Percentiles rank a stretch among this genome's conserved stretches.
Conservation (phyloP, 2,888 invertebrate species). For the Orthosia gracilis region DNA sequence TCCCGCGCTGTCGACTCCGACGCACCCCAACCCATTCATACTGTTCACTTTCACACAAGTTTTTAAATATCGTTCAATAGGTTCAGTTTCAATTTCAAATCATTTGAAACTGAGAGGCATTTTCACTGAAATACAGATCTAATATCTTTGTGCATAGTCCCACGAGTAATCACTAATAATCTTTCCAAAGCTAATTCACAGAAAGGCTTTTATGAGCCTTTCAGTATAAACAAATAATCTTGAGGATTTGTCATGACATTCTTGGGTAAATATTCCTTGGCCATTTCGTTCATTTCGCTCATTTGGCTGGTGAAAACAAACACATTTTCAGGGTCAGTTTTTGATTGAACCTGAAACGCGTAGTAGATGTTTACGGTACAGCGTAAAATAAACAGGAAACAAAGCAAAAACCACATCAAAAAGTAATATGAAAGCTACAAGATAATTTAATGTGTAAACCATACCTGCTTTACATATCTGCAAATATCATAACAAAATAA, state of each 20-base stretch:
- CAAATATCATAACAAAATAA: constrained; percentile 89
- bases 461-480: constrained; percentile 71
- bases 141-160: neutral
- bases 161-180: neutral
- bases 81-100: constrained; percentile 18
- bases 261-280: too few relatives aligned
- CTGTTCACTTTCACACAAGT: constrained; percentile 28
- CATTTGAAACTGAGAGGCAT: neutral
- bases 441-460: constrained; percentile 70
- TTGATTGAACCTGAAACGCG: neutral
- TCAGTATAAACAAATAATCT: neutral
- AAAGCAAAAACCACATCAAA: constrained; percentile 24
- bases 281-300: neutral
- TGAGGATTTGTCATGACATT: neutral
- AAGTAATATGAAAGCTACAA: constrained; percentile 49
- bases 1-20: constrained; percentile 49
- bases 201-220: neutral
- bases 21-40: constrained; percentile 56
- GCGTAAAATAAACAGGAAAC: constrained; percentile 19
- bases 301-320: neutral
- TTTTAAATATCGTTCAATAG: constrained; percentile 19
- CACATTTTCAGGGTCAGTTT: neutral
- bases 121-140: constrained; percentile 4
- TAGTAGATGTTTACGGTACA: too few relatives aligned
- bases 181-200: neutral